Evolutionary conservation across 2,888 invertebrate genomes (phyloP), one percentile per base, ranked within the genome.

Genomic region (Pemphredon lugubris): DNA sequence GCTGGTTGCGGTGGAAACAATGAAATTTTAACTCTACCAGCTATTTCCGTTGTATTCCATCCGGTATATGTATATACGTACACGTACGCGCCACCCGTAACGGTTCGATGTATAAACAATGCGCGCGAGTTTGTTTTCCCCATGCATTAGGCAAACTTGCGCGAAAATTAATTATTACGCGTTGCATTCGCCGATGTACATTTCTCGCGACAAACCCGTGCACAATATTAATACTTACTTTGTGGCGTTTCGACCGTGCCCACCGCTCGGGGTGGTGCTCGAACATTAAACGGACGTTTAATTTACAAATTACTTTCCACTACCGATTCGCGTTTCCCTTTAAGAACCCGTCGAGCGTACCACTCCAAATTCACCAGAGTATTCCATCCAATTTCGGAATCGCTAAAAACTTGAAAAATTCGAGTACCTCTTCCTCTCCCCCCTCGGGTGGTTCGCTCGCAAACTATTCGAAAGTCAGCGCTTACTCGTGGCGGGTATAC

Each of bases 1-100:
- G 23, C 54, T 44, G 32, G n/a, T 23, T 32, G 18, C 32, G 47
- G 23, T 48, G 44, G 64, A 64, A 70, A 70, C 71, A 70, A 70
- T 70, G 71, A 50, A 72, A 64, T 64, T 72, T 70, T 70, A 70
- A 70, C 70, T 64, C 23, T 4, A 11, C 48, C n/a, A 21, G 39
- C 54, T 72, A 53, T 44, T 50, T 63, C 47, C 37, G 45, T 39
- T 26, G 50, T 44, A 70, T 64, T 54, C 39, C 58, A 59, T 44
- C 53, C 70, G 20, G 13, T 4, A 9, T 16, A 48, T n/a, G n/a
- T 26, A 20, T 23, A 20, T 42, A 42, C 7, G 1, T 6, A 3
- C 20, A 2, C 21, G 20, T n/a, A 1, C 45, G 9, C 34, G 30
- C n/a, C 42, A 32, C 20, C n/a, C 14, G 26, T 6, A 40, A 32